Base-by-base conservation (phyloP, 1,140 invertebrate species). In the Trichonephila clavipes region DNA sequence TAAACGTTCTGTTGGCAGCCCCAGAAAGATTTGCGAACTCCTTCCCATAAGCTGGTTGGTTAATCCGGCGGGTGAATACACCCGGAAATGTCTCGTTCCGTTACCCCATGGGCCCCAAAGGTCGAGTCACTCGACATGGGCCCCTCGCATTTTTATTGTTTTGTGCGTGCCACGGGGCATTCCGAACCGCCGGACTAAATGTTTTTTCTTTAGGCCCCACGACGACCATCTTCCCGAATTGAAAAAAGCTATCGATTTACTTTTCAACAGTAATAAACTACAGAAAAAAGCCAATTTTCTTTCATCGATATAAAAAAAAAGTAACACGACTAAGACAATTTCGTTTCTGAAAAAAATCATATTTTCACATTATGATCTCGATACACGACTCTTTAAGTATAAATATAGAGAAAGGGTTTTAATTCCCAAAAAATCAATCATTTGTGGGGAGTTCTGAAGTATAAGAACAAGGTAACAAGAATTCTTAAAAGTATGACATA, bases 81-180 rank as follows among this genome's bases (percentile, higher is more conserved):
- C 89, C 89, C 89, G 89, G 89, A 91, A 91, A 91, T 91, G 77
- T 83, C 72, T 59, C 77, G 61, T 64, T 83, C 44, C 89, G 89
- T 91, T 81, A 61, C 81, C 89, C 77, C 89, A 61, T 91, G 89
- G 89, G 89, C 89, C 89, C 89, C 61, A 91, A 58, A 91, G 89
- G 72, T 91, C 77, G 51, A 89, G 58, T 77, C 64, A 34, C 66
- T 89, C 88, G 88, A 81, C 88, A 90, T 82, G 88, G 88, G 88
- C 66, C 88, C 88, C 88, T 81, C 24, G 51, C 66, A 81, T 90
- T 90, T 90, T 90, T 90, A 90, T 90, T 90, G 88, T 90, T 90
- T 58, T 44, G 72, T 82, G 58, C 24, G 16, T 72, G 88, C 88
- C 88, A 90, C 88, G 88, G 69, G 88, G 69, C 87, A 81, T 81